These are phyloP conservation scores for Zelleria hepariella DNA, from an alignment of 2,888 invertebrate species.

Conservation along the genomic window DNA sequence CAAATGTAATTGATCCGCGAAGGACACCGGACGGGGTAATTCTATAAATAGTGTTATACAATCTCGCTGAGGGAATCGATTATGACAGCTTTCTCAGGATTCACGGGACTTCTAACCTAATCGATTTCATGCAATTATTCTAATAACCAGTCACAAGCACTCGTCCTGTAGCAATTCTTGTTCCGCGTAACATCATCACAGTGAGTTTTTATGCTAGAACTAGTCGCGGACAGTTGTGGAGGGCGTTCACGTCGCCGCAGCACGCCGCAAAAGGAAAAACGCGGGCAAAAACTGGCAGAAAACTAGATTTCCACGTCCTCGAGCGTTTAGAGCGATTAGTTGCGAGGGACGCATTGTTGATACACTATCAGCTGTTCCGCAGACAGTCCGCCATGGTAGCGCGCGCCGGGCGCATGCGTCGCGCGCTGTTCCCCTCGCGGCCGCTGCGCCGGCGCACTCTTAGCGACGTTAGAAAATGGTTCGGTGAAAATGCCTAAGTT, in stretches of 20 bases:
- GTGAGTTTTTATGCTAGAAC: constrained; percentile 43
- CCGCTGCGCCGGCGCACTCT: constrained; percentile 22
- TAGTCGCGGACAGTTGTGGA: constrained; percentile 31
- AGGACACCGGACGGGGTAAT: background rate
- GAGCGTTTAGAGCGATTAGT: constrained; percentile 61
- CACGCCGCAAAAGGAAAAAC: constrained; percentile 26
- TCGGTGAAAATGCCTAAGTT: constrained; percentile 37
- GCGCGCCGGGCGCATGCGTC: constrained; percentile 57
- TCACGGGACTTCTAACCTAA: constrained; percentile 19
- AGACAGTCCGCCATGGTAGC: constrained; percentile 60
- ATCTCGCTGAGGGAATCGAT: background rate
- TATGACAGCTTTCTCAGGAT: background rate
- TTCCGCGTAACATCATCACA: constrained; percentile 49
- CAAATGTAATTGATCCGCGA: constrained; percentile 2
- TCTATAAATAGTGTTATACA: background rate
- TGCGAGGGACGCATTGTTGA: constrained; percentile 60
- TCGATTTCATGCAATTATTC: constrained; percentile 53
- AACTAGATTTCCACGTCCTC: constrained; percentile 61
- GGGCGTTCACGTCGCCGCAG: constrained; percentile 35
- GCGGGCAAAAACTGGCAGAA: constrained; percentile 47
- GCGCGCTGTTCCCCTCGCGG: constrained; percentile 9
- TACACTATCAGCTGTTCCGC: constrained; percentile 64
- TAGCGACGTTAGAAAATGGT: background rate
- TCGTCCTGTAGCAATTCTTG: constrained; percentile 44
- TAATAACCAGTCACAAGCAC: constrained; percentile 30